Conservation (phyloP, 1,140 invertebrate species). For the Cephus cinctus region DNA sequence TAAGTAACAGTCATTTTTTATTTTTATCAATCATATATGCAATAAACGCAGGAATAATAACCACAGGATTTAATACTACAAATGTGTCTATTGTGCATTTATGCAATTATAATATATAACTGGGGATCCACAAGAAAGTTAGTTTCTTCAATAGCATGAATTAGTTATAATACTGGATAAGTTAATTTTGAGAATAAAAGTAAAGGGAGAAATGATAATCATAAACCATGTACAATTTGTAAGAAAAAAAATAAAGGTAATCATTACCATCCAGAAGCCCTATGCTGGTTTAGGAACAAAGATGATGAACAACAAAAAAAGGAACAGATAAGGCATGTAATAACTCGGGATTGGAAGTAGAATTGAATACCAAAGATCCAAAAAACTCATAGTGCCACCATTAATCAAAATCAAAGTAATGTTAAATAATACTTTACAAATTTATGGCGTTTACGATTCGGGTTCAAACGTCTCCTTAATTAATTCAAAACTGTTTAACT, state of each 20-base stretch:
- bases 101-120: too few relatives aligned
- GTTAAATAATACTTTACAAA: slow-evolving; percentile 24
- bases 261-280: slow-evolving; percentile 29
- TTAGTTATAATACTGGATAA: not conserved
- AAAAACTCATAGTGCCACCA: slow-evolving; percentile 41
- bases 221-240: slow-evolving; percentile 30
- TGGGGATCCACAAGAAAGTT: too few relatives aligned
- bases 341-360: slow-evolving; percentile 30
- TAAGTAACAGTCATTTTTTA: too few relatives aligned
- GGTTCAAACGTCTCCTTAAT: slow-evolving; percentile 33
- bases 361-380: slow-evolving; percentile 26
- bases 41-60: too few relatives aligned
- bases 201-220: slow-evolving; percentile 5
- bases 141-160: too few relatives aligned
- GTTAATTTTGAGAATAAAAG: slow-evolving; percentile 12
- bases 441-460: slow-evolving; percentile 27
- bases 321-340: slow-evolving; percentile 20
- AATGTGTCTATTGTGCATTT: too few relatives aligned
- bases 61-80: too few relatives aligned
- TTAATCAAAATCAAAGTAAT: slow-evolving; percentile 34
- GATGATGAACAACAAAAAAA: slow-evolving; percentile 11
- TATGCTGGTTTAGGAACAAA: slow-evolving; percentile 29
- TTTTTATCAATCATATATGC: too few relatives aligned
- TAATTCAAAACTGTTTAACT: slow-evolving; percentile 27
- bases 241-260: slow-evolving; percentile 35